Conservation (phyloP, 2,797 vertebrate genomes). For the Tokudaia tokunoshimensis region DNA sequence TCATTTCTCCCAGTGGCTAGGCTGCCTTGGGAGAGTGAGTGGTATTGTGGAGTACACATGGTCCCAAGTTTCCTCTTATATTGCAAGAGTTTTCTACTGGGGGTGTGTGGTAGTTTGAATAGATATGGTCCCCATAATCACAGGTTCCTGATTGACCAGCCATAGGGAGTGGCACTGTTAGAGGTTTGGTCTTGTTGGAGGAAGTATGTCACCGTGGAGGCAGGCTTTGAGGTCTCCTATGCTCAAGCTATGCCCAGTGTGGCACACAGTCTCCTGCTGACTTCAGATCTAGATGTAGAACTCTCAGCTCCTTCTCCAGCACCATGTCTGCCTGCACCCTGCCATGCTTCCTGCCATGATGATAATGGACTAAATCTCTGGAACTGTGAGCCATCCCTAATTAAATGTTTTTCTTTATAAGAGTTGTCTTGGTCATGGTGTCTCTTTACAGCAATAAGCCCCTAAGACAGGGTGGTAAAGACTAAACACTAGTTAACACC, state of each 20-base stretch:
- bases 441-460: background rate
- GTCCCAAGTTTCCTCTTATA: background rate
- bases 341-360: background rate
- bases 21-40: background rate
- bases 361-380: background rate
- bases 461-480: background rate
- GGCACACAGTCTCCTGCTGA: background rate
- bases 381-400: background rate
- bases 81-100: background rate
- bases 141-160: background rate
- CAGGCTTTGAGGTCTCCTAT: background rate
- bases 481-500: background rate
- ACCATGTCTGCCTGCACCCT: background rate
- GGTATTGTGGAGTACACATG: background rate
- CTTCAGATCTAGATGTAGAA: background rate
- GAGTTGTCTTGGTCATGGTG: background rate
- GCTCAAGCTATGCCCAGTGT: background rate
- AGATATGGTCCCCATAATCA: background rate
- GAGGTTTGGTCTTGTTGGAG: background rate
- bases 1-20: background rate
- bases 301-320: background rate
- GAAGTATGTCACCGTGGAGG: background rate
- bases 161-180: background rate
- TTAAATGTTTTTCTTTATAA: background rate
- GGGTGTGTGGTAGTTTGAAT: background rate